Conservation (phyloP, 2,888 invertebrate genomes). For the Cataglyphis cursor region DNA sequence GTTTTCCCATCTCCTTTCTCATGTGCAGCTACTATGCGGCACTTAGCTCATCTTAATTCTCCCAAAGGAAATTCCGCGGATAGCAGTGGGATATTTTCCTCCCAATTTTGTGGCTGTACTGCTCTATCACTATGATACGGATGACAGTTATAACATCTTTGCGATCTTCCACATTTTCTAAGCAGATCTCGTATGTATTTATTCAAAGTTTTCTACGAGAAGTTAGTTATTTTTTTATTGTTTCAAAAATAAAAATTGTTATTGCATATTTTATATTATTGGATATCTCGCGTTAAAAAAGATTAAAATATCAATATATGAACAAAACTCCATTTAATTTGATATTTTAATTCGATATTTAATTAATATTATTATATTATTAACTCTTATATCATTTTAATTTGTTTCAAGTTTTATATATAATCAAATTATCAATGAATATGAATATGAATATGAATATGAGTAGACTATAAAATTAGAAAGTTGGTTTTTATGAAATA, state of each 20-base stretch:
- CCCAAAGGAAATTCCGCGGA: slow-evolving; percentile 74
- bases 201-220: background rate
- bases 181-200: slow-evolving; percentile 11
- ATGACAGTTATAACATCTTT: slow-evolving; percentile 2
- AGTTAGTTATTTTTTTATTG: background rate
- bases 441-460: background rate
- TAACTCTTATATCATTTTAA: background rate
- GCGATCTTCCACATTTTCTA: background rate
- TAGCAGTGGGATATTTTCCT: slow-evolving; percentile 73
- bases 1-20: slow-evolving; percentile 40
- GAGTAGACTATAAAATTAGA: background rate
- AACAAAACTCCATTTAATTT: background rate
- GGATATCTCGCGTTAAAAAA: background rate
- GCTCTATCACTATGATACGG: slow-evolving; percentile 39
- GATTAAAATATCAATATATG: background rate
- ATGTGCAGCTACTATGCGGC: slow-evolving; percentile 14
- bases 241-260: background rate
- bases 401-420: background rate
- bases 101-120: slow-evolving; percentile 73
- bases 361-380: background rate
- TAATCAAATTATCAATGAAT: background rate
- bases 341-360: too few species aligned
- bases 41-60: slow-evolving; percentile 61
- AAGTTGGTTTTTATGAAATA: background rate
- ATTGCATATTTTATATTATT: background rate